These are phyloP conservation scores for Armadillidium nasatum DNA, from an alignment of 1,140 invertebrate genomes.

Conservation along the genomic window DNA sequence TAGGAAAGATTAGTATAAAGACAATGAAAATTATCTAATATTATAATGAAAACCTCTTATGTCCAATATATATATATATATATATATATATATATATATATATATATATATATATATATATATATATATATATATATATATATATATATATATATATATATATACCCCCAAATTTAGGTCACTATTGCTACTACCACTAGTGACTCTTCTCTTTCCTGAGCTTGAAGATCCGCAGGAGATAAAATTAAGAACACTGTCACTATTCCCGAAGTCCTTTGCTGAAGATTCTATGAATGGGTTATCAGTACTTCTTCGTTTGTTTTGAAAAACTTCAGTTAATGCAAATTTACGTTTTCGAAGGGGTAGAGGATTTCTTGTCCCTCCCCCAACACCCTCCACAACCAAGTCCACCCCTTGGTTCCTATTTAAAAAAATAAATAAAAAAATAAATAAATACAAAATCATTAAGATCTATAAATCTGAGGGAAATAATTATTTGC, in stretches of 20 bases:
- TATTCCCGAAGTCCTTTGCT: neutral
- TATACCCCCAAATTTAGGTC: neutral
- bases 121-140: no score
- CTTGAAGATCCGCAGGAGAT: neutral
- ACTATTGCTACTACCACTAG: neutral
- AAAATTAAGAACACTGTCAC: neutral
- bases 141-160: no score
- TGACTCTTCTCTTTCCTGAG: neutral
- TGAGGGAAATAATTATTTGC: no score
- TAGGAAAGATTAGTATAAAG: no score
- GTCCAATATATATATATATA: no score
- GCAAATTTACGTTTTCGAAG: slow-evolving; percentile 1
- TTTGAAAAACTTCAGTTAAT: neutral
- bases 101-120: no score
- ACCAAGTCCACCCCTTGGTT: slow-evolving; percentile 8
- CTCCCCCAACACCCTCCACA: slow-evolving; percentile 4
- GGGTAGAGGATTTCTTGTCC: slow-evolving; percentile 2
- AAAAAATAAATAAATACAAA: no score
- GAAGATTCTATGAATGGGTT: neutral
- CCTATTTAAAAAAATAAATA: neutral
- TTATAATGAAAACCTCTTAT: no score
- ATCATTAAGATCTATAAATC: no score
- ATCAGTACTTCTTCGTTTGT: neutral
- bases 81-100: no score
- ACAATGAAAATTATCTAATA: no score